Percentiles rank a stretch among this genome's conserved stretches.
phyloP scores from a whole-genome alignment of 2,113 vertebrate species.

The Macaca fascicularis region DNA sequence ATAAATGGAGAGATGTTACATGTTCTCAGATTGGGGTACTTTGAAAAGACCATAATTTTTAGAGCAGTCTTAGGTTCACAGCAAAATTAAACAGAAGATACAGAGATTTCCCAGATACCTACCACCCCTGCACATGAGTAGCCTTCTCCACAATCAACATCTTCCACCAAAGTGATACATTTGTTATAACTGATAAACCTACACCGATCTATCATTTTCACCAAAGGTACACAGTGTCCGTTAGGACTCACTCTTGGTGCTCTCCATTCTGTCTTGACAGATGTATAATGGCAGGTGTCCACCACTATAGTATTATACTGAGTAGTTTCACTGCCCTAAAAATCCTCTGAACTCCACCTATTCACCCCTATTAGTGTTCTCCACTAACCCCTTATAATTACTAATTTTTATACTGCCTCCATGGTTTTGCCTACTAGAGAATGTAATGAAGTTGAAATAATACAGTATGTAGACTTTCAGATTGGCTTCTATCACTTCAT shows the following conservation, averaged over 20 bases:
- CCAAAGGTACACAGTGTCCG: background rate
- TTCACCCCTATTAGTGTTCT: background rate
- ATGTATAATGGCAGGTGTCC: background rate
- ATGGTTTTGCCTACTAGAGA: background rate
- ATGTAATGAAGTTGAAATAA: background rate
- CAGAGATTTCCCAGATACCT: background rate
- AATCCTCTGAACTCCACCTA: background rate
- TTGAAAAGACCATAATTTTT: background rate
- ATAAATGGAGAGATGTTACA: background rate
- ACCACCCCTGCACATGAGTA: background rate
- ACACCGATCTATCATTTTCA: background rate
- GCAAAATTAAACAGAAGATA: background rate
- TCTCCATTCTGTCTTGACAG: background rate
- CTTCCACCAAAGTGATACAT: background rate
- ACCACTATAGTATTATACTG: background rate
- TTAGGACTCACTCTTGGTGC: background rate
- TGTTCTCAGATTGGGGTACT: background rate
- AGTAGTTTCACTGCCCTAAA: background rate
- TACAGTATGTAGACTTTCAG: background rate
- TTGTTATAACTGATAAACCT: background rate
- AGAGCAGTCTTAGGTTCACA: background rate
- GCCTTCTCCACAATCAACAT: background rate
- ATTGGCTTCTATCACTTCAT: background rate
- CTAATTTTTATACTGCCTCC: background rate
- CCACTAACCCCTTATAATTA: background rate